Evolutionary conservation across 2,113 vertebrate genomes (phyloP).

Genomic region (Saguinus midas): DNA sequence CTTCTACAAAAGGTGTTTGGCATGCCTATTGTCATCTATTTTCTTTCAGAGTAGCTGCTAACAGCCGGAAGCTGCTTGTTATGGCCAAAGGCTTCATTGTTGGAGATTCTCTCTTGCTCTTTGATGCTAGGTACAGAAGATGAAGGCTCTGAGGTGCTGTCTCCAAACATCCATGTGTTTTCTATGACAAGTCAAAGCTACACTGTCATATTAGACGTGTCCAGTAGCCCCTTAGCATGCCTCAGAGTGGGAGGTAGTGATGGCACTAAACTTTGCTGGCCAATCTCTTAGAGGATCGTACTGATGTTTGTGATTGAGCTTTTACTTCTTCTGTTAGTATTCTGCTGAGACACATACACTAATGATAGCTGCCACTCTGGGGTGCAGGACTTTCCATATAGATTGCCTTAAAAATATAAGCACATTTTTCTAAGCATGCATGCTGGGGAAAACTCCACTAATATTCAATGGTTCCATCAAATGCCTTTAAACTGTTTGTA

Average conservation of each 20-base stretch:
- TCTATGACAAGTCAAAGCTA: background rate
- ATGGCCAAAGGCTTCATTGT: background rate
- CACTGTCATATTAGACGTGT: background rate
- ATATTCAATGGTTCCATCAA: background rate
- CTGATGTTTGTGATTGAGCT: background rate
- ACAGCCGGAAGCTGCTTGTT: background rate
- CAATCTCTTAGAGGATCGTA: background rate
- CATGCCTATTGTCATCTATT: background rate
- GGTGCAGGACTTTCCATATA: background rate
- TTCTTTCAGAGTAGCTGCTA: background rate
- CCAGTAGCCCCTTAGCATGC: background rate
- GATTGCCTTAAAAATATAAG: background rate
- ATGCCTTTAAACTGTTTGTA: background rate
- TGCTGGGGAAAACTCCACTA: background rate
- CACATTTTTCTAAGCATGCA: background rate
- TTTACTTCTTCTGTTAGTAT: background rate
- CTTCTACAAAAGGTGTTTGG: slow-evolving; percentile 16
- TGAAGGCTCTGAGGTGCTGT: background rate
- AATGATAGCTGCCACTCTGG: slow-evolving; percentile 3
- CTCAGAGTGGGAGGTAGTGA: background rate
- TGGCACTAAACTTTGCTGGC: background rate
- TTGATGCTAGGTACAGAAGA: background rate
- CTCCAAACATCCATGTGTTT: background rate
- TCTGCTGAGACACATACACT: background rate
- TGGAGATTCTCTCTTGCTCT: background rate